Base-by-base conservation (phyloP, 2,888 invertebrate species). In the Heliconius ismenius region DNA sequence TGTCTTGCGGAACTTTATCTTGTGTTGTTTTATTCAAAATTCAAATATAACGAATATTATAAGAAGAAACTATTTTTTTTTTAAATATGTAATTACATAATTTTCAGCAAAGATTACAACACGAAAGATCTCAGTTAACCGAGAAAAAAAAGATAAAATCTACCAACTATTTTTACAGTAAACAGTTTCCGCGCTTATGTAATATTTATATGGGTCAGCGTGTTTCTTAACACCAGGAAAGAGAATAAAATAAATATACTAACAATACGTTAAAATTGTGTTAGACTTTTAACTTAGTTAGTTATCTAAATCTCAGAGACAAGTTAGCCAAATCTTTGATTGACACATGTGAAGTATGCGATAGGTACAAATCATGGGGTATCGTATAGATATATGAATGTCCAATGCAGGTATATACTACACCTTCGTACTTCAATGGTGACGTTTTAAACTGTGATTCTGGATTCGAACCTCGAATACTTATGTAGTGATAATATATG, bases 191-290 rank as follows among this genome's bases (percentile, higher is more conserved):
- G 54, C n/a, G 69, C 39, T 79, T 79, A 76, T 76, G 78, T 78
- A 75, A 78, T 43, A 73, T 76, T 64, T 73, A 79, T 78, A 64
- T 76, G 69, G 78, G 78, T 73, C 78, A 75, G 24, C 65, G 76
- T 76, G 58, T 78, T 78, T 62, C 74, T 49, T 62, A 62, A 78
- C 3, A 60, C 76, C 63, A 39, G 58, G 64, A 68, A 72, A 72
- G n/a, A 32, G 24, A 54, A n/a, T 21, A 28, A 58, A 39, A 54
- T 78, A 76, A 76, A 78, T 79, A 78, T 49, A 76, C 32, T 36
- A 26, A 60, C 74, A 32, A 39, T 63, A 73, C 58, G 18, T 39
- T 39, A 76, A 74, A 58, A 67, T 24, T 11, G 1, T 15, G 36
- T 65, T 18, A 65, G 1, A 21, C n/a, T 24, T 24, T 65, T n/a